Conservation (phyloP, 1,140 invertebrate genomes). For the Nasonia longicornis region DNA sequence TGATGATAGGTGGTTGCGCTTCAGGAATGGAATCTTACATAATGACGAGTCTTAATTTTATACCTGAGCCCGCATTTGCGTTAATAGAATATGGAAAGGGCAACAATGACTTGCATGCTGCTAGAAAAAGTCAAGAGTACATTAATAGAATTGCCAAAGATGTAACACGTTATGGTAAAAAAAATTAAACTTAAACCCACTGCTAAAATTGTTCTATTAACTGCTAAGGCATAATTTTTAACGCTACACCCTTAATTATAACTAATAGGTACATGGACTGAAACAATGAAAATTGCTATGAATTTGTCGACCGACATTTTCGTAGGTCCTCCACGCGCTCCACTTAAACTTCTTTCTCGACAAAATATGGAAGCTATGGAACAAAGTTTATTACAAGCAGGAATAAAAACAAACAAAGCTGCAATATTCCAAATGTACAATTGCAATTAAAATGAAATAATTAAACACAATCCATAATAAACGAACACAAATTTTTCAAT, state of each 20-base stretch:
- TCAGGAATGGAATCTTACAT: conserved; percentile 79
- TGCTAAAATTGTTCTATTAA: not conserved
- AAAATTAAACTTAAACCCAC: not conserved
- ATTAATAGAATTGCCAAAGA: conserved; percentile 61
- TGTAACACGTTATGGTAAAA: conserved; percentile 70
- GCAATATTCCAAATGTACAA: not conserved
- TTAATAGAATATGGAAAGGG: conserved; percentile 62
- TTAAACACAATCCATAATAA: not conserved
- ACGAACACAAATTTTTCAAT: too few species aligned
- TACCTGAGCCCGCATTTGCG: conserved; percentile 65
- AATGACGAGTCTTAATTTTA: conserved; percentile 75
- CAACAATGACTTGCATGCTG: conserved; percentile 58
- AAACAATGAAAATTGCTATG: conserved; percentile 78
- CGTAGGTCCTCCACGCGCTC: conserved; percentile 72
- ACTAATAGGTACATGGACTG: conserved; percentile 73
- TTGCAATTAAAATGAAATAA: not conserved
- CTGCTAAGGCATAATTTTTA: not conserved
- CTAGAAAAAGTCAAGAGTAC: conserved; percentile 65
- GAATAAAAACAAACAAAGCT: conserved; percentile 26
- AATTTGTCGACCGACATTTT: conserved; percentile 71
- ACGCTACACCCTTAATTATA: not conserved
- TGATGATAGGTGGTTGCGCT: conserved; percentile 72
- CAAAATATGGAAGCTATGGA: conserved; percentile 55
- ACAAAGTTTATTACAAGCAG: conserved; percentile 50
- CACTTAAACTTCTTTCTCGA: conserved; percentile 64